Base-by-base conservation (phyloP, 2,888 invertebrate genomes). In the Cylindroiulus punctatus region DNA sequence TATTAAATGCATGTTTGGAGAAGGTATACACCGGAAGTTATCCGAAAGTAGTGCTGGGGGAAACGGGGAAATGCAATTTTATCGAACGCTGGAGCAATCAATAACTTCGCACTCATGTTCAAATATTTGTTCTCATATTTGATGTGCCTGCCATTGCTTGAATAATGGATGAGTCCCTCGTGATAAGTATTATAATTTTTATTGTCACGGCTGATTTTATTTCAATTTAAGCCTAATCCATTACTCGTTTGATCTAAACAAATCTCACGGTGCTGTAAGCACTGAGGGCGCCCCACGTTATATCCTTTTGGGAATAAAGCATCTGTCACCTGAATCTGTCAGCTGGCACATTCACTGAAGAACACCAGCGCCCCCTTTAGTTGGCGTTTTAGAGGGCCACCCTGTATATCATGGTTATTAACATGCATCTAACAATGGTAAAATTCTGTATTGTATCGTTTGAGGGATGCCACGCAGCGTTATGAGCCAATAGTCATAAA, bases 401-500 rank as follows among this genome's bases (percentile, higher is more conserved):
- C 65, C 65, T 65, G 65, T 65, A 65, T 65, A 26, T 3, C 65
- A 22, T 10, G 65, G 26, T 65, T 26, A 65, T 22, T 2, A 65
- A n/a, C 65, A 65, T 47, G 47, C 65, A 26, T 22, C 10, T 65
- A 7, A 26, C 22, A 65, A 26, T 26, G 22, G 26, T 65, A 65
- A 65, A 65, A 65, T 65, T n/a, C 0, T 65, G 12, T 26, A 22
- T 26, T 26, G 65, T 8, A n/a, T 57, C 57, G 22, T 57, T 57
- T 57, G 12, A 65, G 22, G 65, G 65, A 65, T 65, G 65, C 26
- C 65, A 65, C 65, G 65, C 65, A 65, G 65, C 65, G 65, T 65
- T 65, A 65, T 65, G 65, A 65, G 65, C 26, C 65, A 65, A 65
- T 65, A 65, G 65, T 65, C 65, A 65, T 65, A 65, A 65, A 65